These are phyloP conservation scores for Eupithecia vulgata DNA, from an alignment of 2,888 invertebrate species.

Conservation along the genomic window DNA sequence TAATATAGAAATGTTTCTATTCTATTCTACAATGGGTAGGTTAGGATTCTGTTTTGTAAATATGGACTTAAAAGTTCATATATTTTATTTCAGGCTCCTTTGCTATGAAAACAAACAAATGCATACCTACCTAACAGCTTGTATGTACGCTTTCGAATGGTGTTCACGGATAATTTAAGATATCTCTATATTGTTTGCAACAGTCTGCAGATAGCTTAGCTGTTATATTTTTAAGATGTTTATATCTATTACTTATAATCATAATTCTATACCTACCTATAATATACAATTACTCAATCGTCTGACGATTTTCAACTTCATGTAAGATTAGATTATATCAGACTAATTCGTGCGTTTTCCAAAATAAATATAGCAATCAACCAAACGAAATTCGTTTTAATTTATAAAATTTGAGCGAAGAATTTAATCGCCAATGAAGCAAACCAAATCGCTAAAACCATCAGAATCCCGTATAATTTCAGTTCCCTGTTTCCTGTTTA, in stretches of 20 bases:
- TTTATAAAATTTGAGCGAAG: neutral
- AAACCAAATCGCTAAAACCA: neutral
- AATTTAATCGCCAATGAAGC: neutral
- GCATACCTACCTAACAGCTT: neutral
- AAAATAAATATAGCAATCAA: neutral
- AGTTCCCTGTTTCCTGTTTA: conserved; percentile 52
- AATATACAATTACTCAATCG: neutral
- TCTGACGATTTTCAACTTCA: neutral
- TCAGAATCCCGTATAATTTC: neutral
- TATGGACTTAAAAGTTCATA: neutral
- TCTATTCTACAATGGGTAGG: too few relatives aligned
- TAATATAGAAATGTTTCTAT: too few relatives aligned
- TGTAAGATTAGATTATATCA: neutral
- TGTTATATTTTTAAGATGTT: neutral
- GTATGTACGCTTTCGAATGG: too few relatives aligned
- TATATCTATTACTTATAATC: too few relatives aligned
- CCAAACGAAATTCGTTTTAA: neutral
- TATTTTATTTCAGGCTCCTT: too few relatives aligned
- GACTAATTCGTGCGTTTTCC: neutral
- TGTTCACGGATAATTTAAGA: too few relatives aligned
- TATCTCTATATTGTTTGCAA: neutral
- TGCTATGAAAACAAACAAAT: too few relatives aligned
- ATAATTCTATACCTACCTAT: too few relatives aligned
- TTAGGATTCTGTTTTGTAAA: neutral
- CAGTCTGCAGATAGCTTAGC: too few relatives aligned